Percentiles rank a stretch among this genome's conserved stretches.
These are phyloP conservation scores for Gambusia yucatana DNA, from an alignment of 2,797 vertebrate species.

Conservation along the genomic window DNA sequence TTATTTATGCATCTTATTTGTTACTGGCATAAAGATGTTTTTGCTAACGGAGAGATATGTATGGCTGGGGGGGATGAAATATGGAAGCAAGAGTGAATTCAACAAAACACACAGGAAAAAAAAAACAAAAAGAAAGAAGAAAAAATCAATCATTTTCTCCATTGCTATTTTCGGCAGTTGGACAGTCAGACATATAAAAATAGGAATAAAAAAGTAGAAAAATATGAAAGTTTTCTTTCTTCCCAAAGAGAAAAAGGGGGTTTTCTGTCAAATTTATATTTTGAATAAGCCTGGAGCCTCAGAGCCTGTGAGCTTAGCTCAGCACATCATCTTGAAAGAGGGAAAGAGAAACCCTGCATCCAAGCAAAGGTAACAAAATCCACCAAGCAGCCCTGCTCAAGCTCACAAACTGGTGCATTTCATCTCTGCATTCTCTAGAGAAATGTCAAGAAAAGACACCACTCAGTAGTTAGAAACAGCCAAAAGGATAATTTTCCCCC, in stretches of 20 bases:
- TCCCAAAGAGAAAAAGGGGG: background rate
- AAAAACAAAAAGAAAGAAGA: background rate
- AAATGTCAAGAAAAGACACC: background rate
- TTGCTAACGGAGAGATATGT: constrained; percentile 51
- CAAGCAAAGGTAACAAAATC: constrained; percentile 2
- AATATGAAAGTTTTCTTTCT: background rate
- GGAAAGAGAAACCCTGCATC: background rate
- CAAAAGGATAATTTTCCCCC: background rate
- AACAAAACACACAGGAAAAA: constrained; percentile 8
- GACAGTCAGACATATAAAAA: constrained; percentile 7
- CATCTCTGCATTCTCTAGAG: background rate
- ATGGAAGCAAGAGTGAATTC: constrained; percentile 21
- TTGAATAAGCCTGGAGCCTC: constrained; percentile 2
- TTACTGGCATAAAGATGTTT: constrained; percentile 61
- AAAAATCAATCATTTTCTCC: constrained; percentile 21
- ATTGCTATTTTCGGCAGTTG: constrained; percentile 17
- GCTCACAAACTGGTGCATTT: background rate
- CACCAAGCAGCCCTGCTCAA: background rate
- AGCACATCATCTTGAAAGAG: constrained; percentile 4
- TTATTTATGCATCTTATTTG: constrained; percentile 77
- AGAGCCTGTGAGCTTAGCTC: constrained; percentile 5
- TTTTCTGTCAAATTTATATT: background rate
- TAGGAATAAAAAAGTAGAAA: background rate
- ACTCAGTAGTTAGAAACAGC: background rate
- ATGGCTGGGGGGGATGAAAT: constrained; percentile 34